Evolutionary conservation across 2,888 invertebrate genomes (phyloP).

Genomic region (Aphelenchoides bicaudatus): DNA sequence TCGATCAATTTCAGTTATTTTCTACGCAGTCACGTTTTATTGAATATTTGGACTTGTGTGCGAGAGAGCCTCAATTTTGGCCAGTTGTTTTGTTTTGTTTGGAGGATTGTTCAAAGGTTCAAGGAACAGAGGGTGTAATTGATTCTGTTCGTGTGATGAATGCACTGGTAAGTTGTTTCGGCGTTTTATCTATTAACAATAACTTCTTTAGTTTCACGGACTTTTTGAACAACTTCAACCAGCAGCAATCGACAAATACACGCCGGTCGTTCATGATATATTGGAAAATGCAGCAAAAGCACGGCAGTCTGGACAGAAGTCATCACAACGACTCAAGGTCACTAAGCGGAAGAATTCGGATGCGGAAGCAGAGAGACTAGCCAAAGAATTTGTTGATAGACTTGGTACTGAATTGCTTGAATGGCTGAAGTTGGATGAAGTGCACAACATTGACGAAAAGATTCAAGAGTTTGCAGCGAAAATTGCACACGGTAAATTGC

Average conservation of each 20-base stretch:
- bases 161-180: slow-evolving; percentile 34
- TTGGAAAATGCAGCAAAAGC: background rate
- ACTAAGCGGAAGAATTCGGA: background rate
- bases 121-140: slow-evolving; percentile 34
- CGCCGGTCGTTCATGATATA: slow-evolving; percentile 10
- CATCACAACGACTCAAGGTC: too few species aligned
- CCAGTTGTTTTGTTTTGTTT: slow-evolving; percentile 24
- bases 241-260: background rate
- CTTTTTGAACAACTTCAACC: background rate
- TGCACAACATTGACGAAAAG: slow-evolving; percentile 37
- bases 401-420: background rate
- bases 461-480: slow-evolving; percentile 42
- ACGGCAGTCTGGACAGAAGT: too few species aligned
- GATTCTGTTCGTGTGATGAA: slow-evolving; percentile 42
- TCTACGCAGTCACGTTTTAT: slow-evolving; percentile 22
- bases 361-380: slow-evolving; percentile 9
- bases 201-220: background rate
- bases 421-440: slow-evolving; percentile 10
- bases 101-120: slow-evolving; percentile 28
- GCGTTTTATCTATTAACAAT: background rate
- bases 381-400: slow-evolving; percentile 15
- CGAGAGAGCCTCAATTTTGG: slow-evolving; percentile 23
- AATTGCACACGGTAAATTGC: slow-evolving; percentile 24
- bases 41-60: slow-evolving; percentile 20
- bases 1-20: slow-evolving; percentile 20